Conservation (phyloP, 1,140 invertebrate genomes). For the Caenorhabditis elegans region WBcel235 BX284602.5:6485501-6486000, state of each 20-base stretch:
- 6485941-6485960: too few species aligned
- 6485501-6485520: background rate
- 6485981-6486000: too few species aligned
- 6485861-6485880: too few species aligned
- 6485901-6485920: too few species aligned
- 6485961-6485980: too few species aligned
- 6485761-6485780: slow-evolving; percentile 16
- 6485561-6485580: background rate
- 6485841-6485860: too few species aligned
- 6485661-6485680: background rate
- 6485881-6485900: too few species aligned
- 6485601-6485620: background rate
- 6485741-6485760: background rate
- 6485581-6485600: background rate
- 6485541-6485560: too few species aligned
- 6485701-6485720: background rate
- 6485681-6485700: background rate
- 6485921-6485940: too few species aligned
- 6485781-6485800: background rate
- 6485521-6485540: background rate
- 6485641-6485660: background rate
- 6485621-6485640: background rate
- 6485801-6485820: background rate
- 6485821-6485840: too few species aligned
- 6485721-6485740: background rate